Evolutionary conservation across 2,113 vertebrate genomes (phyloP).

Genomic region (Anas platyrhynchos): DNA sequence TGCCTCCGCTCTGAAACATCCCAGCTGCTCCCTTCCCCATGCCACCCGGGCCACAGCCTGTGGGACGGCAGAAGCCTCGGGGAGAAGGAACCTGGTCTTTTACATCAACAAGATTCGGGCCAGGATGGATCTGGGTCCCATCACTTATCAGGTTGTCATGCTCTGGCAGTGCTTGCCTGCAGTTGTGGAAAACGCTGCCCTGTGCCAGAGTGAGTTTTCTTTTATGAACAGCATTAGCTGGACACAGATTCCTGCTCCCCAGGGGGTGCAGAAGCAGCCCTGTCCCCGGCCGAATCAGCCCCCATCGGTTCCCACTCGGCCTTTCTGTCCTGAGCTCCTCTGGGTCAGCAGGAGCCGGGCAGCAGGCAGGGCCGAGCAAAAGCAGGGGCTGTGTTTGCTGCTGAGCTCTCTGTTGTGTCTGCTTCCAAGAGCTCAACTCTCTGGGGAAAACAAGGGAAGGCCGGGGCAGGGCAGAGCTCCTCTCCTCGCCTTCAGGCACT

Average conservation of each 20-base stretch:
- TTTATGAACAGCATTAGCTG: background rate
- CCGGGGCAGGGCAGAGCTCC: background rate
- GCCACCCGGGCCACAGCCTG: background rate
- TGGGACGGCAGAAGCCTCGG: background rate
- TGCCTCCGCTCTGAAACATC: conserved; percentile 50
- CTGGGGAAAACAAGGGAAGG: background rate
- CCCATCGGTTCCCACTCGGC: background rate
- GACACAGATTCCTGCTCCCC: background rate
- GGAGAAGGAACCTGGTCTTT: background rate
- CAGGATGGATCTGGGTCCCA: conserved; percentile 2
- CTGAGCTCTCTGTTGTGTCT: background rate
- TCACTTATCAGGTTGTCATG: rapidly evolving
- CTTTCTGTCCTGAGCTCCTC: background rate
- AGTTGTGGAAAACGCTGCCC: background rate
- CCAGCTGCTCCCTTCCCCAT: background rate
- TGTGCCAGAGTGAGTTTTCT: background rate
- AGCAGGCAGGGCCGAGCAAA: rapidly evolving
- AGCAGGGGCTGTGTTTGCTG: background rate
- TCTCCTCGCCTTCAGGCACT: background rate
- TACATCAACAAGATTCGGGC: background rate
- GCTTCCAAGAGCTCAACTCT: background rate
- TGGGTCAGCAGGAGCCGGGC: background rate
- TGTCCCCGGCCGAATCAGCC: rapidly evolving
- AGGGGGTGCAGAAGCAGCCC: background rate
- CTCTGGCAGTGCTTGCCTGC: background rate